Evolutionary conservation across 2,113 vertebrate species (phyloP).

Genomic region (Scomber scombrus): DNA sequence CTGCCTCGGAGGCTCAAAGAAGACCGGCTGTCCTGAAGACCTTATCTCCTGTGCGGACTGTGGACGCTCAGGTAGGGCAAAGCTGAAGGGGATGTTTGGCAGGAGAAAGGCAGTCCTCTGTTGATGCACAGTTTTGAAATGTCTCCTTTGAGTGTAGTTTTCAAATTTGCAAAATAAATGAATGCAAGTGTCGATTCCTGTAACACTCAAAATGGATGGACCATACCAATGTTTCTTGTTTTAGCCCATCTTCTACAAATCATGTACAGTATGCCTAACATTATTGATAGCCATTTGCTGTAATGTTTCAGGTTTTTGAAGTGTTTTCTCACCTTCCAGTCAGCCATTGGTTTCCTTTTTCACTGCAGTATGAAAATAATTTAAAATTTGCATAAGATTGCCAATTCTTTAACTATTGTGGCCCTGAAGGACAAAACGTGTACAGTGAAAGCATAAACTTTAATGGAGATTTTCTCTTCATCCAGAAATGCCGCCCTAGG

Average conservation of each 20-base stretch:
- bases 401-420: background rate
- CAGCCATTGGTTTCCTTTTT: constrained; percentile 16
- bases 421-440: constrained; percentile 28
- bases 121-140: constrained; percentile 57
- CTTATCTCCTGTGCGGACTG: constrained; percentile 97
- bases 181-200: constrained; percentile 23
- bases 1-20: constrained; percentile 95
- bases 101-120: constrained; percentile 75
- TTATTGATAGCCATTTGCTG: constrained; percentile 28
- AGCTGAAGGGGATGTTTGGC: constrained; percentile 74
- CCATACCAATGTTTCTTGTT: constrained; percentile 72
- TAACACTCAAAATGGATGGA: constrained; percentile 60
- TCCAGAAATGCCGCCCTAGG: background rate
- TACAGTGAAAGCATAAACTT: background rate
- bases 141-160: constrained; percentile 40
- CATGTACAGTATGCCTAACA: constrained; percentile 41
- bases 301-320: constrained; percentile 16
- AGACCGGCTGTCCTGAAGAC: constrained; percentile 95
- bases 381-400: background rate
- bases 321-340: constrained; percentile 20
- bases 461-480: background rate
- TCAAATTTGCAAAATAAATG: constrained; percentile 6
- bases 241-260: constrained; percentile 58
- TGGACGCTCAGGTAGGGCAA: constrained; percentile 91
- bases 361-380: constrained; percentile 15